These are phyloP conservation scores for Athalia cordata DNA, from an alignment of 2,888 invertebrate genomes.

Conservation along the genomic window DNA sequence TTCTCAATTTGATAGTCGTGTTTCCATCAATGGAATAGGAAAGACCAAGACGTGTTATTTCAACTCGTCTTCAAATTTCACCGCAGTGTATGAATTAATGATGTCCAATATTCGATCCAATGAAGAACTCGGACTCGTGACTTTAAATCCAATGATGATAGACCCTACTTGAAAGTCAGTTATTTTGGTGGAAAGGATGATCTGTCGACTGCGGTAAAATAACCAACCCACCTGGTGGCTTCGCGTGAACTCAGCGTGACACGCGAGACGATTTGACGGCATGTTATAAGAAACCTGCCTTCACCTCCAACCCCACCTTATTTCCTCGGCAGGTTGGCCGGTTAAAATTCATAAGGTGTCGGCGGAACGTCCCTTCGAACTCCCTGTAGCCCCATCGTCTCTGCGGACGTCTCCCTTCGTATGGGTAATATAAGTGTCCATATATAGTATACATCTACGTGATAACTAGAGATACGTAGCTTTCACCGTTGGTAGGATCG, in stretches of 20 bases:
- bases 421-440: too few species aligned
- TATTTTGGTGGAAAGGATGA: not conserved
- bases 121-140: too few species aligned
- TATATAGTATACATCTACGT: too few species aligned
- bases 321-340: not conserved
- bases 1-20: not conserved
- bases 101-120: too few species aligned
- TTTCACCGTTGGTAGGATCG: too few species aligned
- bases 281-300: constrained; percentile 20
- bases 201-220: constrained; percentile 24
- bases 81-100: too few species aligned
- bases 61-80: too few species aligned
- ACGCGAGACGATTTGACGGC: constrained; percentile 40
- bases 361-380: constrained; percentile 29
- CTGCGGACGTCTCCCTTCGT: too few species aligned
- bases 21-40: too few species aligned
- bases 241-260: constrained; percentile 12
- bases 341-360: constrained; percentile 43
- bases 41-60: too few species aligned
- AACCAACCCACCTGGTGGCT: constrained; percentile 28
- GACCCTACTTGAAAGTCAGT: not conserved
- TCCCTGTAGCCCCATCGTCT: not conserved
- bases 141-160: not conserved
- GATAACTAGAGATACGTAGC: too few species aligned
- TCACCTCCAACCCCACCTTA: too few species aligned